A percentile compares a stretch with the other conserved stretches of the same genome.
Conservation (phyloP, 2,113 vertebrate species). For the Pedetes capensis region DNA sequence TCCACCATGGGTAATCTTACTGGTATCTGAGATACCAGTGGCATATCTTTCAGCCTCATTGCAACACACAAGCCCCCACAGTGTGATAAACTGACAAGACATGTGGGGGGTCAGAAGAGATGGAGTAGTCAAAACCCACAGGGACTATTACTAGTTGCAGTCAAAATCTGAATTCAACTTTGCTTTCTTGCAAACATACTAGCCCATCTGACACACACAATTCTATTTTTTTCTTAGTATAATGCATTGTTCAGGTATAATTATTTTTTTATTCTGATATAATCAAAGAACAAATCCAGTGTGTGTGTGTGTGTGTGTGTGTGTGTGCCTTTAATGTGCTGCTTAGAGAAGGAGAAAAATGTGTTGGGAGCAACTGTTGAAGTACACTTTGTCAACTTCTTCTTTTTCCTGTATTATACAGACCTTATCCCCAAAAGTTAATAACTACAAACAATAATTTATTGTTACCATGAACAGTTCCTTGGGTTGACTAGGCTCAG, state of each 20-base stretch:
- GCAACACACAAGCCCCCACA: no score
- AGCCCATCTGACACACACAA: not conserved
- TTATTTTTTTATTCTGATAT: not conserved
- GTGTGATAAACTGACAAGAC: no score
- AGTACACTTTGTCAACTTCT: not conserved
- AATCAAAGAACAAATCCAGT: not conserved
- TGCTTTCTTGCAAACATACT: not conserved
- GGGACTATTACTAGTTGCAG: not conserved
- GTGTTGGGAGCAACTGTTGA: not conserved
- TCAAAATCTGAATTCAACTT: slow-evolving; percentile 29
- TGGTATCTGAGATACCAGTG: no score
- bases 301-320: no score
- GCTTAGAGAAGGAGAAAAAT: not conserved
- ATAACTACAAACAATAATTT: not conserved
- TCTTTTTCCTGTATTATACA: not conserved
- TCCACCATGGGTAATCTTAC: no score
- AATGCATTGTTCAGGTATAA: not conserved
- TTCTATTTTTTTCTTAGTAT: not conserved
- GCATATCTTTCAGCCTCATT: no score
- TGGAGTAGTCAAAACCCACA: not conserved
- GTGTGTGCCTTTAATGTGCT: not conserved
- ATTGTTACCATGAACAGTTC: not conserved
- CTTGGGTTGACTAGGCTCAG: not conserved
- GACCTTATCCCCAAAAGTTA: not conserved
- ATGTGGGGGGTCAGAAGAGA: not conserved